These are phyloP conservation scores for Bombus terrestris DNA, from an alignment of 1,140 invertebrate species.

Conservation along the genomic window DNA sequence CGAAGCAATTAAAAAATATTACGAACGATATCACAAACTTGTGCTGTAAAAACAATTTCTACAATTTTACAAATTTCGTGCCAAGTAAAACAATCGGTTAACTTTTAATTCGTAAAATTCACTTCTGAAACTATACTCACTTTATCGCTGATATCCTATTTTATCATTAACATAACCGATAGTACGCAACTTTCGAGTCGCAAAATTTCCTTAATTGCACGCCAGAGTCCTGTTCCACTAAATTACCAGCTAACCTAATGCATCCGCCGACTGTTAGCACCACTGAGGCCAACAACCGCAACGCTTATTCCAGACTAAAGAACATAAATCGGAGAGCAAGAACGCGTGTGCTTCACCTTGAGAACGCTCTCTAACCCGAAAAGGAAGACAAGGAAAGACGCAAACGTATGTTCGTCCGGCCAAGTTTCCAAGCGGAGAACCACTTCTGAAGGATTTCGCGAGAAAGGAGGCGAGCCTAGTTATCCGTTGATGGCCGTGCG, in stretches of 20 bases:
- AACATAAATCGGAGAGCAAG: not conserved
- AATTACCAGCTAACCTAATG: not conserved
- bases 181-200: not conserved
- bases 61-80: too few relatives aligned
- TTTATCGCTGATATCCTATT: not conserved
- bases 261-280: not conserved
- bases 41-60: too few relatives aligned
- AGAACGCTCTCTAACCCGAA: not conserved
- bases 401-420: not conserved
- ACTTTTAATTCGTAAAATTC: not conserved
- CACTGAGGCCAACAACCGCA: not conserved
- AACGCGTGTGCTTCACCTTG: not conserved
- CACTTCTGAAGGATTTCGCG: not conserved
- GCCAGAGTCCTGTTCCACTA: not conserved
- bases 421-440: not conserved
- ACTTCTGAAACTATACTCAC: not conserved
- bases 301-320: not conserved
- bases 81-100: not conserved
- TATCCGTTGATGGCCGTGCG: conserved; percentile 44
- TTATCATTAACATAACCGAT: not conserved
- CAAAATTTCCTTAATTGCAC: not conserved
- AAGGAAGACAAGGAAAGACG: not conserved
- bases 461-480: conserved; percentile 20
- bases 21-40: too few relatives aligned
- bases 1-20: not conserved